Evolutionary conservation across 2,888 invertebrate genomes (phyloP).

Genomic region (Ichneumoninae sp.): DNA sequence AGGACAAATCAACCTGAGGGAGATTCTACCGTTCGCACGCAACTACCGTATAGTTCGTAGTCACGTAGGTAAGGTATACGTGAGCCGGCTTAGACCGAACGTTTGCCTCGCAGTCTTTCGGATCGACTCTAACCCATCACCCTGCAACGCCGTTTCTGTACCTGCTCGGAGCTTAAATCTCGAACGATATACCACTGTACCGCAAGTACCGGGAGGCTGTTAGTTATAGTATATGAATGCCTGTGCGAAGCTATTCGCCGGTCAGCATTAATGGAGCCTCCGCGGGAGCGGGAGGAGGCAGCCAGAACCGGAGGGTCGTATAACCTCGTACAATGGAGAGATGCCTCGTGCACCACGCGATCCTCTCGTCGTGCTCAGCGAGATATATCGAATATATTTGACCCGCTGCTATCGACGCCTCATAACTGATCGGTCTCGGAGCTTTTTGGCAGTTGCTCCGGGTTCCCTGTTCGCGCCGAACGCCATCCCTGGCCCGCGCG

Average conservation of each 20-base stretch:
- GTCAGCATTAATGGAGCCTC: conserved; percentile 56
- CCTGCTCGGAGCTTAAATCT: conserved; percentile 6
- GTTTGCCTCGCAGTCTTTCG: neutral
- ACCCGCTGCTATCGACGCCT: conserved; percentile 64
- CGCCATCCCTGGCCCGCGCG: neutral
- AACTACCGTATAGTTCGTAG: neutral
- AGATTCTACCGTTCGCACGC: neutral
- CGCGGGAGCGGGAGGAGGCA: neutral
- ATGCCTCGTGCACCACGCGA: conserved; percentile 51
- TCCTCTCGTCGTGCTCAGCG: conserved; percentile 15
- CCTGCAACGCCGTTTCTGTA: neutral
- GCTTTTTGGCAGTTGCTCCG: conserved; percentile 42
- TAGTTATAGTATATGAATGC: conserved; percentile 4
- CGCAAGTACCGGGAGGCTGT: conserved; percentile 10
- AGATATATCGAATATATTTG: conserved; percentile 63
- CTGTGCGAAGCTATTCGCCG: conserved; percentile 22
- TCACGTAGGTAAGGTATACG: conserved; percentile 4
- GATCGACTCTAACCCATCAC: neutral
- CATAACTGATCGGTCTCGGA: conserved; percentile 64
- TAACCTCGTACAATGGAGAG: conserved; percentile 57
- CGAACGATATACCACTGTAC: conserved; percentile 21
- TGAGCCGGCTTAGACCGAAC: neutral
- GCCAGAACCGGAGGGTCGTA: conserved; percentile 13
- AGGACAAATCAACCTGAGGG: neutral
- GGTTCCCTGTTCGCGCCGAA: conserved; percentile 1